Evolutionary conservation across 1,140 invertebrate genomes (phyloP).

Genomic region (Cotesia vestalis): DNA sequence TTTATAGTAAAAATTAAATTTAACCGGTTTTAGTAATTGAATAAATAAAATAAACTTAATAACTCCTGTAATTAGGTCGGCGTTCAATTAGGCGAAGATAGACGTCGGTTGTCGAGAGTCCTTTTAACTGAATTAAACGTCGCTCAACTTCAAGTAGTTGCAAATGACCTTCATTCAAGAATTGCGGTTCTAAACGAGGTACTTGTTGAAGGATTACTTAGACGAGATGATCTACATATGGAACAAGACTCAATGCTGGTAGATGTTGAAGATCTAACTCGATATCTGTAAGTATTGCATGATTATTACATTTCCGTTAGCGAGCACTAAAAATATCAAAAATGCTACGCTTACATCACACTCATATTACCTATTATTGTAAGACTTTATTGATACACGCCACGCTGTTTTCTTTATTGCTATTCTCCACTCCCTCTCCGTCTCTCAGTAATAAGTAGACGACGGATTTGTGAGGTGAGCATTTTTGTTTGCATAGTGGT

Average conservation of each 20-base stretch:
- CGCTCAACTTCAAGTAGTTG: slow-evolving; percentile 93
- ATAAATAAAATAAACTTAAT: slow-evolving; percentile 31
- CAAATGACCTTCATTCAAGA: slow-evolving; percentile 92
- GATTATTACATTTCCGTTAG: neutral
- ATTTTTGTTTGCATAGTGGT: slow-evolving; percentile 56
- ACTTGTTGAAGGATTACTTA: slow-evolving; percentile 85
- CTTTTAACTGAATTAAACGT: slow-evolving; percentile 92
- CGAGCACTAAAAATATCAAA: slow-evolving; percentile 14
- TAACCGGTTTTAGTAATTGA: neutral
- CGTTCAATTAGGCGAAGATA: slow-evolving; percentile 81
- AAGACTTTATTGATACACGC: neutral
- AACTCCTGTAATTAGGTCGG: slow-evolving; percentile 71
- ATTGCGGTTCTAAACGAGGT: slow-evolving; percentile 92
- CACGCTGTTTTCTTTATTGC: slow-evolving; percentile 42
- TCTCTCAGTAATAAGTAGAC: slow-evolving; percentile 55
- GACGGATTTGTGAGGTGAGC: slow-evolving; percentile 49
- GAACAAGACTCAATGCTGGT: slow-evolving; percentile 97
- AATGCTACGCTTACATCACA: slow-evolving; percentile 29
- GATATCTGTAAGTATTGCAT: slow-evolving; percentile 82
- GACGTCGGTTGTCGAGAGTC: slow-evolving; percentile 81
- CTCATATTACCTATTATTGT: neutral
- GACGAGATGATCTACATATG: slow-evolving; percentile 94
- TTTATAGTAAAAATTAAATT: slow-evolving; percentile 36
- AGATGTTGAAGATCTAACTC: slow-evolving; percentile 93
- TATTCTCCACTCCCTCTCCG: slow-evolving; percentile 50